A percentile compares a stretch with the other conserved stretches of the same genome.
These are phyloP conservation scores for Odobenus rosmarus DNA, from an alignment of 2,113 vertebrate species.

Conservation along the genomic window DNA sequence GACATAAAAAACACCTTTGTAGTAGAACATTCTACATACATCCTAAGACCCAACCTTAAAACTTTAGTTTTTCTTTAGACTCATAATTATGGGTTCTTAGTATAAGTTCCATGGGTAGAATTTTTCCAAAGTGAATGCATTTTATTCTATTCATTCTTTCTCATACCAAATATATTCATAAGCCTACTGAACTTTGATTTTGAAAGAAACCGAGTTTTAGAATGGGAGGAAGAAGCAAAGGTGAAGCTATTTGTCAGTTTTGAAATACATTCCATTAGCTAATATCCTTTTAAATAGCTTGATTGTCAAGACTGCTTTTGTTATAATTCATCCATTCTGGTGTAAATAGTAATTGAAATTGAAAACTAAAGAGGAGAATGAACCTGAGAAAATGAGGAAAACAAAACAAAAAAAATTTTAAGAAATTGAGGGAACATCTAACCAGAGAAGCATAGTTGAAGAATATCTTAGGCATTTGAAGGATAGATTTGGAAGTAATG, in stretches of 20 bases:
- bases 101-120: background rate
- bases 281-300: background rate
- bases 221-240: background rate
- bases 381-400: background rate
- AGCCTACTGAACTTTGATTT: background rate
- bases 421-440: background rate
- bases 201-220: background rate
- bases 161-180: background rate
- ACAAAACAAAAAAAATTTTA: rapidly evolving
- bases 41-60: background rate
- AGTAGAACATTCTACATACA: background rate
- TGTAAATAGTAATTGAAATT: background rate
- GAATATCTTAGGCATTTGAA: background rate
- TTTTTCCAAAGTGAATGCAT: background rate
- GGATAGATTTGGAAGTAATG: background rate
- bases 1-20: background rate
- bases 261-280: background rate
- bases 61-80: background rate
- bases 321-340: background rate
- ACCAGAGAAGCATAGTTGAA: background rate
- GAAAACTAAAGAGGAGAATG: background rate
- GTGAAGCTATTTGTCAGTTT: background rate
- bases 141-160: background rate
- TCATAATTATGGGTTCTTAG: background rate
- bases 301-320: background rate